A percentile compares a stretch with the other conserved stretches of the same genome.
Conservation (phyloP, 2,113 vertebrate genomes). For the Thomomys bottae region DNA sequence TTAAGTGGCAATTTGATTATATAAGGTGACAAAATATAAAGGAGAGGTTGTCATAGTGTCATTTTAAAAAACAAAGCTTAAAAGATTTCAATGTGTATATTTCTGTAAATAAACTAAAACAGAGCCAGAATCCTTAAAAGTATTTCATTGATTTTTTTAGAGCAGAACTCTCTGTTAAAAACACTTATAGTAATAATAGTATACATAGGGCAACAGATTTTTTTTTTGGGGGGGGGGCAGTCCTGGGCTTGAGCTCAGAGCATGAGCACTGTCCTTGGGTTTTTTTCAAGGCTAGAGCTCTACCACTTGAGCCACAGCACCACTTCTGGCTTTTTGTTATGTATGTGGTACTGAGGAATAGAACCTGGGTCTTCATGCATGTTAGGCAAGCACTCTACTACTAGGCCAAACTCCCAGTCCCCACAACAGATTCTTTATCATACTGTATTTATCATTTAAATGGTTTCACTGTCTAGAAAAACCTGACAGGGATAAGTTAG, state of each 20-base stretch:
- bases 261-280: no score
- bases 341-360: no score
- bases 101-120: constrained; percentile 47
- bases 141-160: constrained; percentile 23
- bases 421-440: constrained; percentile 31
- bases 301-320: no score
- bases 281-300: no score
- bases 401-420: no score
- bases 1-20: background rate
- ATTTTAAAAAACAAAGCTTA: constrained; percentile 23
- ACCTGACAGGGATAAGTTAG: background rate
- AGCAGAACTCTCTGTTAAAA: constrained; percentile 12
- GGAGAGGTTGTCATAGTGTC: background rate
- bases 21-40: constrained; percentile 44
- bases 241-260: no score
- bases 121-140: constrained; percentile 19
- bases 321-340: no score
- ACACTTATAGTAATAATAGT: background rate
- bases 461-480: constrained; percentile 53
- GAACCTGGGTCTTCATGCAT: no score
- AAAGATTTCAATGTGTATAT: background rate
- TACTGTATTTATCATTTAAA: constrained; percentile 17
- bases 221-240: no score
- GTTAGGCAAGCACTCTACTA: no score
- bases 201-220: background rate